phyloP scores from a whole-genome alignment of 2,797 vertebrate genomes.

The Dipus sagitta region DNA sequence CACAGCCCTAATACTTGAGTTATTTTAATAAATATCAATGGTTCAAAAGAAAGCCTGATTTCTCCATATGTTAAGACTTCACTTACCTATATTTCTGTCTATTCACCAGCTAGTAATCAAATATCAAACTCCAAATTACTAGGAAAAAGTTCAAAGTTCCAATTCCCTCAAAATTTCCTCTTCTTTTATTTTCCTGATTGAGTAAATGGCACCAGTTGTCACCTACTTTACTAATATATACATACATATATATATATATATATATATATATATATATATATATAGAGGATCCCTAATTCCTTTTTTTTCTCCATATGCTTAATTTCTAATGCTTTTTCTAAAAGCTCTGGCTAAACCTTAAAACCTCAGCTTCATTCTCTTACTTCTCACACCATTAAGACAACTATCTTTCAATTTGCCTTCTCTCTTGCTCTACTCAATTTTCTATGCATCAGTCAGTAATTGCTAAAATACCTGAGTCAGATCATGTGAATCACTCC shows the following conservation, averaged over 20 bases:
- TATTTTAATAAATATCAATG: constrained; percentile 41
- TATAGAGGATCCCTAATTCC: too few species aligned
- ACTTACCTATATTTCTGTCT: background rate
- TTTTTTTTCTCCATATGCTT: background rate
- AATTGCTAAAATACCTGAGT: background rate
- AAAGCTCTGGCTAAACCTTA: background rate
- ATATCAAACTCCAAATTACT: constrained; percentile 21
- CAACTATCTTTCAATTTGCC: background rate
- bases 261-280: background rate
- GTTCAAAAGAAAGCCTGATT: background rate
- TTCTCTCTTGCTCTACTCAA: background rate
- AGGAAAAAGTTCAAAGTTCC: background rate
- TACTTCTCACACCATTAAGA: background rate
- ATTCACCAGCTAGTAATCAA: background rate
- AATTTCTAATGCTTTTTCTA: background rate
- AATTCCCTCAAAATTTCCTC: background rate
- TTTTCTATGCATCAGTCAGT: background rate
- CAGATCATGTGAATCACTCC: background rate
- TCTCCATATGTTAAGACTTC: constrained; percentile 37
- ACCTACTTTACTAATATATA: background rate
- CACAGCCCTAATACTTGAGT: background rate
- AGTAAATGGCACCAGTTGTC: background rate
- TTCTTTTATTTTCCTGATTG: background rate
- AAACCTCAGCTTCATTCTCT: background rate
- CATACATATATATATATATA: background rate